These are phyloP conservation scores for Meganola albula DNA, from an alignment of 2,888 invertebrate species.

Conservation along the genomic window DNA sequence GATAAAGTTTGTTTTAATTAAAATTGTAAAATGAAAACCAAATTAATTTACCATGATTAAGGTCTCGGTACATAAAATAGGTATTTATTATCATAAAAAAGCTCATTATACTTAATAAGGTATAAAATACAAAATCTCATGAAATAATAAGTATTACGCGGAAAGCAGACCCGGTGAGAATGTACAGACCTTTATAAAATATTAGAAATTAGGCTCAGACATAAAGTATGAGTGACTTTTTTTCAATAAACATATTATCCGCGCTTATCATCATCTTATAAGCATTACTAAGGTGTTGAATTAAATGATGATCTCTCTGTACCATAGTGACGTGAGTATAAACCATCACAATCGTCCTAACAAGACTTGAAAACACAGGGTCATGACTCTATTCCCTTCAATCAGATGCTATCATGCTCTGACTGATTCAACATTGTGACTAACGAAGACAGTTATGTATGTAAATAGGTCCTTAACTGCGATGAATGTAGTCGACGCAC, in stretches of 20 bases:
- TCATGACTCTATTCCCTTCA: slow-evolving; percentile 44
- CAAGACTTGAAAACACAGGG: slow-evolving; percentile 47
- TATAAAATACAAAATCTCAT: background rate
- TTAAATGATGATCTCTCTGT: background rate
- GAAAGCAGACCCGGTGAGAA: too few relatives aligned
- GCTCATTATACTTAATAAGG: background rate
- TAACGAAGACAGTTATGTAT: slow-evolving; percentile 32
- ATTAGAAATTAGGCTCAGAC: too few relatives aligned
- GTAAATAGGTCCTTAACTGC: slow-evolving; percentile 23
- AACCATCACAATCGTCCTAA: slow-evolving; percentile 51
- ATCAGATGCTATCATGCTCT: slow-evolving; percentile 34
- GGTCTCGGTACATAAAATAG: too few relatives aligned
- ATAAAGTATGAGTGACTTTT: too few relatives aligned
- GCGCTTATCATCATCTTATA: too few relatives aligned
- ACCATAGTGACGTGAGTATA: slow-evolving; percentile 26
- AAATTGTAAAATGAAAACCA: slow-evolving; percentile 25
- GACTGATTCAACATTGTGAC: slow-evolving; percentile 38
- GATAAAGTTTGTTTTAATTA: slow-evolving; percentile 26
- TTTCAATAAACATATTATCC: too few relatives aligned
- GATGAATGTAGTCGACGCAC: slow-evolving; percentile 24
- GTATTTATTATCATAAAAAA: too few relatives aligned
- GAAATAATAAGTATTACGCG: too few relatives aligned
- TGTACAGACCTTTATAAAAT: too few relatives aligned
- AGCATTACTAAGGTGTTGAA: slow-evolving; percentile 4
- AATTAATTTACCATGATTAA: too few relatives aligned